These are phyloP conservation scores for Indicator indicator DNA, from an alignment of 2,113 vertebrate genomes.

Conservation along the genomic window DNA sequence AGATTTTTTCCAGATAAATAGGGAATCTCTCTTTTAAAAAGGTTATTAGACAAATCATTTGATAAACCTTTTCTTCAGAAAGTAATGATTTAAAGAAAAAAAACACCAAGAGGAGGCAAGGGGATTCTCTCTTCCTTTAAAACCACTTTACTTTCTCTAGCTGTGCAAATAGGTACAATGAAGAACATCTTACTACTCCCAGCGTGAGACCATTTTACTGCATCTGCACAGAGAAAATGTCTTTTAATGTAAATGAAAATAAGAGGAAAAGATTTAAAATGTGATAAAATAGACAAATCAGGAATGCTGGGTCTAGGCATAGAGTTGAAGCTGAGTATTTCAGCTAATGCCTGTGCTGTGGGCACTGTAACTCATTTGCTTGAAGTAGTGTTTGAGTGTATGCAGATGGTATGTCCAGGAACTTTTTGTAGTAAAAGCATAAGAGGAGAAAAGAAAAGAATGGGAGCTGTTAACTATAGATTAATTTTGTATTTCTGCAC, in stretches of 20 bases:
- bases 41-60: not conserved
- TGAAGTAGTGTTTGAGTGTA: not conserved
- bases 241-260: slow-evolving; percentile 6
- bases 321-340: not conserved
- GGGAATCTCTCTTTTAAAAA: not conserved
- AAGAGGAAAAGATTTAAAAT: not conserved
- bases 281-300: not conserved
- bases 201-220: not conserved
- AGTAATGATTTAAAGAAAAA: not conserved
- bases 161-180: not conserved
- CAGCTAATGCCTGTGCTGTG: not conserved
- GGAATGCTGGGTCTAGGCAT: not conserved
- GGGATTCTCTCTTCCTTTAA: not conserved
- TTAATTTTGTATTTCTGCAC: slow-evolving; percentile 19
- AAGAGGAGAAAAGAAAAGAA: not conserved
- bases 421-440: slow-evolving; percentile 5
- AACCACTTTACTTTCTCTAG: not conserved
- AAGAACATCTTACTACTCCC: not conserved
- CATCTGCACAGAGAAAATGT: not conserved
- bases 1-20: not conserved
- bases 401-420: not conserved
- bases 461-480: not conserved
- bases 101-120: accelerated
- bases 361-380: not conserved
- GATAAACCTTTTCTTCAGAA: not conserved